These are phyloP conservation scores for Enteromius thamalakanensis DNA, from an alignment of 2,797 vertebrate species.

Conservation along the genomic window DNA sequence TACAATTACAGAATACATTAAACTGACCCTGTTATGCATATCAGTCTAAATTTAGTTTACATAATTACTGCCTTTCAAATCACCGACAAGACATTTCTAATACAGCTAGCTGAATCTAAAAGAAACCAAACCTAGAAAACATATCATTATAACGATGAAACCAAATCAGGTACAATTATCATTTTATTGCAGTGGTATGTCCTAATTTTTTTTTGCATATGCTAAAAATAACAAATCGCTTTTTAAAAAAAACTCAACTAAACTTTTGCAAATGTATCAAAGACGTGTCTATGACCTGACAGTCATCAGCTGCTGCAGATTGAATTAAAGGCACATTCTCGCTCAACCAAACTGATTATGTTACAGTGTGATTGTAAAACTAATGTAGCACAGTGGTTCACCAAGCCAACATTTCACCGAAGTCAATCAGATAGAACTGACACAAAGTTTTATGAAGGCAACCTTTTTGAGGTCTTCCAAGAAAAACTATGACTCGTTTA, in stretches of 20 bases:
- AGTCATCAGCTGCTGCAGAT: background rate
- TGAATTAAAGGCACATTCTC: background rate
- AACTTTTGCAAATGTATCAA: background rate
- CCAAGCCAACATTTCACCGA: background rate
- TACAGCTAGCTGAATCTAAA: background rate
- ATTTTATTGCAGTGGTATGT: background rate
- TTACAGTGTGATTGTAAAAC: slow-evolving; percentile 12
- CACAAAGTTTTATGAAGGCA: background rate
- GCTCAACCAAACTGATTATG: background rate
- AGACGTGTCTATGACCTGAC: background rate
- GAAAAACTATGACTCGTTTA: background rate
- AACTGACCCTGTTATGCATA: slow-evolving; percentile 5
- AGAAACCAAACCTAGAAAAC: background rate
- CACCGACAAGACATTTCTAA: background rate
- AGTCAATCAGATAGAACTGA: background rate
- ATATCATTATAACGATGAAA: background rate
- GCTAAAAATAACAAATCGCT: background rate
- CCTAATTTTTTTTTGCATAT: background rate
- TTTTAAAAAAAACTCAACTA: background rate
- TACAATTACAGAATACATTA: slow-evolving; percentile 24
- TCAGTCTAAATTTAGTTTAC: slow-evolving; percentile 11
- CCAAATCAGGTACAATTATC: background rate
- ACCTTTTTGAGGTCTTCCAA: slow-evolving; percentile 5
- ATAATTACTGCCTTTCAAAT: slow-evolving; percentile 12
- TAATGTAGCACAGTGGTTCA: slow-evolving; percentile 12